Percentiles rank a stretch among this genome's conserved stretches.
Conservation (phyloP, 1,140 invertebrate species). For the Tetramorium parvispinum region DNA sequence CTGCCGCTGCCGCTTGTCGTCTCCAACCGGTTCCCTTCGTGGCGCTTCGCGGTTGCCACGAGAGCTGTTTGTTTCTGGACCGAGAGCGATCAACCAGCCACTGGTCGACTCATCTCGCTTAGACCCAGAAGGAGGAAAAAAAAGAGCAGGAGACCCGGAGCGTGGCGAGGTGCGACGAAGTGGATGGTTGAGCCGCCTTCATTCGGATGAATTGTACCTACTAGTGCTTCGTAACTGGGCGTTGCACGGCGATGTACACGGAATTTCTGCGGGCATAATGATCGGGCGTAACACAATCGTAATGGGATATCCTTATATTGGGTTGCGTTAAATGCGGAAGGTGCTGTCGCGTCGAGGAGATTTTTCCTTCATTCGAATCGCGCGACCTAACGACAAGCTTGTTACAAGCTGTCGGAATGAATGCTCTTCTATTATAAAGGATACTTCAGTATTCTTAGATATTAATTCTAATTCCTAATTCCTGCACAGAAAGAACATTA, state of each 20-base stretch:
- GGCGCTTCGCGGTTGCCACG: background rate
- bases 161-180: background rate
- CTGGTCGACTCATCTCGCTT: background rate
- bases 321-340: background rate
- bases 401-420: background rate
- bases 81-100: slow-evolving; percentile 16
- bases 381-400: background rate
- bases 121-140: background rate
- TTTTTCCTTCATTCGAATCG: background rate
- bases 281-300: background rate
- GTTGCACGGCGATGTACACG: background rate
- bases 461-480: background rate
- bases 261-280: slow-evolving; percentile 14
- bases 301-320: background rate
- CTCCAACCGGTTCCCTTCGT: slow-evolving; percentile 31
- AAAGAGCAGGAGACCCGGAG: background rate
- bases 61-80: background rate
- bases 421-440: background rate
- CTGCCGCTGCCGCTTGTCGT: slow-evolving; percentile 22
- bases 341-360: background rate
- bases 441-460: background rate
- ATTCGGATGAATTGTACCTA: slow-evolving; percentile 26
- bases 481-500: background rate
- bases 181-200: background rate
- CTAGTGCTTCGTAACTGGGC: background rate